Evolutionary conservation across 2,113 vertebrate species (phyloP), one percentile per base, ranked within the genome.

Genomic region (Ammodramus savannarum): DNA sequence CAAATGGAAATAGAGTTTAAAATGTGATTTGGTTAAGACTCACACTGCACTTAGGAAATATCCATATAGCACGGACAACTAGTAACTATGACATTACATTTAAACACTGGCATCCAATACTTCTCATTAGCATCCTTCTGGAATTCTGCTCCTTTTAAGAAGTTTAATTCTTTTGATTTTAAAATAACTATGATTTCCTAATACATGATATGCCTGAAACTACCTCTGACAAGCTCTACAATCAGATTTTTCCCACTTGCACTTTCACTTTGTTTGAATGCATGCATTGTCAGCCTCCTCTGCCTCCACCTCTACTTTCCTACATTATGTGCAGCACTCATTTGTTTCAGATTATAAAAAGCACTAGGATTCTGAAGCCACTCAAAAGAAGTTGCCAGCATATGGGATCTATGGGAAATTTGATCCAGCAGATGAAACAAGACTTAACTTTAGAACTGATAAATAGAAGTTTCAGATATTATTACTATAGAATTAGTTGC

Each of bases 301-400:
- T 87, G 83, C 91, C 23, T 87, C 73, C 61, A 93, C 74, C 92
- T 96, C 72, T 67, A 63, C 71, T 75, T 85, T 41, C 66, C 77
- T 82, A 89, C 46, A 49, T 68, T 84, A 91, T 83, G 76, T 73
- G 87, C 81, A 86, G 67, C 41, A 85, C 39, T 44, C 67, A 48
- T 90, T 97, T 94, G 46, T 92, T 97, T 88, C 82, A 68, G 41
- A 59, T 86, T 67, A 96, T 91, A 96, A 97, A 97, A 97, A 92
- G 77, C 74, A 52, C 15, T 65, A 89, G 65, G 93, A 96, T 94
- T 95, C 41, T 77, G 82, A 87, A 95, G 72, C 54, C 63, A 93
- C 75, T 94, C 80, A 85, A 90, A 89, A 93, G 16, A 92, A 97
- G 88, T 41, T 74, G 32, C 17, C 1, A 0, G 65, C 77, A 75